Evolutionary conservation across 2,888 invertebrate species (phyloP), one percentile per base, ranked within the genome.

Genomic region (Thera obeliscata): DNA sequence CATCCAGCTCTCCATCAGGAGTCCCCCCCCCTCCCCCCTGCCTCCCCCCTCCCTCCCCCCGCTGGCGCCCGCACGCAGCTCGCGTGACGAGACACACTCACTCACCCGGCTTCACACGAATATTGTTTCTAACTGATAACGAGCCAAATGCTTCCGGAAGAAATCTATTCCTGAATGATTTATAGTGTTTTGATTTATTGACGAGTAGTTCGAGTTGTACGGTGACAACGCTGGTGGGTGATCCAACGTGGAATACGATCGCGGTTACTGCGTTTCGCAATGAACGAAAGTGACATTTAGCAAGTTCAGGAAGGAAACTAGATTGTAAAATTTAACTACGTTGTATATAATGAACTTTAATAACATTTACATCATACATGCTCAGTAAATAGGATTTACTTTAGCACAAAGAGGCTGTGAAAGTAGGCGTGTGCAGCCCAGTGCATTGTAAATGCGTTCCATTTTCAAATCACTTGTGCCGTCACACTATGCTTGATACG

Each of bases 121-220:
- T 67, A 67, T 70, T 68, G 71, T 66, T 68, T 59, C 66, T 56
- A 67, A 64, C 71, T 62, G 73, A 73, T 73, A 73, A 70, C 71
- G 69, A 61, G 58, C 68, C 65, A 57, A 69, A 66, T 57, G 69
- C 59, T 71, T 71, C 69, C 71, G 64, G 69, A 71, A 61, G 61
- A 67, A 71, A 69, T 73, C 66, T 60, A 68, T 71, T 71, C 61
- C 64, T 22, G 5, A 57, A 68, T 69, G 62, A 67, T 69, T 71
- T 71, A 66, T 66, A 35, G 63, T 66, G 67, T 68, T 68, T 71
- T 70, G 56, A 69, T 66, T 60, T 66, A 70, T 66, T 56, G 64
- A 55, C 33, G 22, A 49, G 9, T 52, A 22, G 52, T 35, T 46
- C 12, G 43, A 3, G 43, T 46, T 11, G n/a, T 35, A 59, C 50